Evolutionary conservation across 2,888 invertebrate genomes (phyloP), one percentile per base, ranked within the genome.

Genomic region (Dilophus febrilis): DNA sequence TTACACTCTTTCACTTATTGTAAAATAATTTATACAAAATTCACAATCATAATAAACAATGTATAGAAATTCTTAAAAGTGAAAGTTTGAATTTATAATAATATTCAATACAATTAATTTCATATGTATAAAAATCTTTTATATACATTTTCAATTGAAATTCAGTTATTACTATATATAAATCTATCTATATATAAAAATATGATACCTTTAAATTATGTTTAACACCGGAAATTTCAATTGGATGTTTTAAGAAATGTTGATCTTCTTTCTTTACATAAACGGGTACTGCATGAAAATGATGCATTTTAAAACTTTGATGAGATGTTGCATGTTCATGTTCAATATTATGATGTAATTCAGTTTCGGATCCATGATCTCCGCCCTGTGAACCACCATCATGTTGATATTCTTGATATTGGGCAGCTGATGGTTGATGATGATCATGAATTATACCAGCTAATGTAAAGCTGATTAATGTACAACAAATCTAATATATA

Each of bases 321-420:
- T 77, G 77, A 32, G 76, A 76, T 47, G 75, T 76, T 26, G 76
- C 74, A 50, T 74, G 73, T 47, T 74, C 72, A 48, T 74, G 72
- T 46, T 74, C 70, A 27, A 74, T 64, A 45, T 71, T 68, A 43
- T 71, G 71, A 47, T 72, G 72, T 49, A 70, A 67, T 43, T 61
- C 64, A 13, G 60, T 58, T 43, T 70, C 72, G n/a, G n/a, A n/a
- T n/a, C n/a, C n/a, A n/a, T n/a, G n/a, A n/a, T n/a, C n/a, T n/a
- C n/a, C n/a, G n/a, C n/a, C n/a, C 5, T 66, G 65, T 8, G 61
- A 50, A 18, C 55, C 59, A 40, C 61, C 65, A 22, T 39, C 47
- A 22, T 44, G 42, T 40, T 54, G 57, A 47, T 64, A 5, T 10
- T 46, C 47, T 27, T 49, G 36, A 36, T 36, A 14, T 13, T 30